These are phyloP conservation scores for Apomyelois bistriatella DNA, from an alignment of 2,888 invertebrate species.

Conservation along the genomic window DNA sequence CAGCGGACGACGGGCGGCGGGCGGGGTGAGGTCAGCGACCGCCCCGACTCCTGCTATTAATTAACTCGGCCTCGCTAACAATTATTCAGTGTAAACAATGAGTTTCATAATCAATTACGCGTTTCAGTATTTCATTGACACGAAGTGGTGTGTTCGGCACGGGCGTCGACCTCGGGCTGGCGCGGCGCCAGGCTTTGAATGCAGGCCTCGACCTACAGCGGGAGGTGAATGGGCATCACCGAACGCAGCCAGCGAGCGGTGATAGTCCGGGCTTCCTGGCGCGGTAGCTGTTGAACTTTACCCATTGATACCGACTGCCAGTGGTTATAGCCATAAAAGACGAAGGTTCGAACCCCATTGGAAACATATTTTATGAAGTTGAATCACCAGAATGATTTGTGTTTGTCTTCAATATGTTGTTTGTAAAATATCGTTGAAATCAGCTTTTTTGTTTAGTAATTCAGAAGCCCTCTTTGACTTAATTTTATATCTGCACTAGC, in stretches of 20 bases:
- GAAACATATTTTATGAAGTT: too few species aligned
- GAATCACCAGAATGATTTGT: too few species aligned
- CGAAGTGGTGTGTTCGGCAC: not conserved
- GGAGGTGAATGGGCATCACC: conserved; percentile 7
- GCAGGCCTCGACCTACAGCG: conserved; percentile 14
- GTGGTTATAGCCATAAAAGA: too few species aligned
- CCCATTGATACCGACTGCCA: too few species aligned
- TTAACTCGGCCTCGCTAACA: not conserved
- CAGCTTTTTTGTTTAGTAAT: too few species aligned
- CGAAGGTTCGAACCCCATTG: too few species aligned
- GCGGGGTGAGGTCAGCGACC: not conserved
- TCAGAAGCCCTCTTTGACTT: too few species aligned
- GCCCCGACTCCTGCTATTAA: conserved; percentile 2
- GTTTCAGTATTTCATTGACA: conserved; percentile 6
- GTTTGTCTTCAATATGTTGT: too few species aligned
- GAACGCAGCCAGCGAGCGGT: not conserved
- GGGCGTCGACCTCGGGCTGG: conserved; percentile 7
- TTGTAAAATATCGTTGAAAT: too few species aligned
- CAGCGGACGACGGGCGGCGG: too few species aligned
- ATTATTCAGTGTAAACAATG: conserved; percentile 10
- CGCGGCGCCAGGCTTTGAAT: not conserved
- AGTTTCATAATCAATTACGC: conserved; percentile 3
- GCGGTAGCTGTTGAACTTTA: too few species aligned
- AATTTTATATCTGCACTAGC: too few species aligned
- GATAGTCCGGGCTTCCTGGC: not conserved